These are phyloP conservation scores for Pseudococcus viburni DNA, from an alignment of 2,888 invertebrate species.

Conservation along the genomic window DNA sequence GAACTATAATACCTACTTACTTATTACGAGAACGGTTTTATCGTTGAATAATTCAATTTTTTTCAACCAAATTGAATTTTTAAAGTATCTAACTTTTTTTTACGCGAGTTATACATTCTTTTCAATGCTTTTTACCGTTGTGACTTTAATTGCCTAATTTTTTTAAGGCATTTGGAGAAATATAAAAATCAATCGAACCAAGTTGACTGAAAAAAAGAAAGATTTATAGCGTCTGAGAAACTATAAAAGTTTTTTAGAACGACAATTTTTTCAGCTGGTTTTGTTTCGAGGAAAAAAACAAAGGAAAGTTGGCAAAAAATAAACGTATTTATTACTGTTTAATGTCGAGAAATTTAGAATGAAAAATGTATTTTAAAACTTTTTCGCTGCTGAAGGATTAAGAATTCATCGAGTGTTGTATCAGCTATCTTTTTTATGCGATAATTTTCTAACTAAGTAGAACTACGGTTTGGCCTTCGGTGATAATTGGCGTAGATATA, in stretches of 20 bases:
- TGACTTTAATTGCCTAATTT: conserved; percentile 22
- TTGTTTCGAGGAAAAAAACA: conserved; percentile 14
- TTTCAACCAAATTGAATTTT: neutral
- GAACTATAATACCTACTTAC: neutral
- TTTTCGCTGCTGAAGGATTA: neutral
- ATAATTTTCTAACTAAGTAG: neutral
- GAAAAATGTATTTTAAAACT: conserved; percentile 40
- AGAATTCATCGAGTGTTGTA: conserved; percentile 26
- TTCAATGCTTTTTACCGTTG: neutral
- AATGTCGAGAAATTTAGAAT: conserved; percentile 29
- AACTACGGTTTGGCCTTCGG: neutral
- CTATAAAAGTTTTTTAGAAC: neutral
- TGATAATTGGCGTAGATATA: neutral
- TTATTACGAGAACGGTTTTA: neutral
- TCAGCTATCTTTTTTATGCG: neutral
- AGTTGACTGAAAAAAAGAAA: neutral
- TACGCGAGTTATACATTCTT: neutral
- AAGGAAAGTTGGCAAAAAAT: conserved; percentile 33
- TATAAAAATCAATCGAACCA: conserved; percentile 12
- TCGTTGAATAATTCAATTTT: conserved; percentile 21
- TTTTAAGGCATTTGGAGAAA: neutral
- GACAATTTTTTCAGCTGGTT: neutral
- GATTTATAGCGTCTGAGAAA: conserved; percentile 16
- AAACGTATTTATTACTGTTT: conserved; percentile 39
- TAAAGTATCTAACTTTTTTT: neutral